Percentiles rank a stretch among this genome's conserved stretches.
Conservation (phyloP, 2,113 vertebrate genomes). For the Zingel zingel region DNA sequence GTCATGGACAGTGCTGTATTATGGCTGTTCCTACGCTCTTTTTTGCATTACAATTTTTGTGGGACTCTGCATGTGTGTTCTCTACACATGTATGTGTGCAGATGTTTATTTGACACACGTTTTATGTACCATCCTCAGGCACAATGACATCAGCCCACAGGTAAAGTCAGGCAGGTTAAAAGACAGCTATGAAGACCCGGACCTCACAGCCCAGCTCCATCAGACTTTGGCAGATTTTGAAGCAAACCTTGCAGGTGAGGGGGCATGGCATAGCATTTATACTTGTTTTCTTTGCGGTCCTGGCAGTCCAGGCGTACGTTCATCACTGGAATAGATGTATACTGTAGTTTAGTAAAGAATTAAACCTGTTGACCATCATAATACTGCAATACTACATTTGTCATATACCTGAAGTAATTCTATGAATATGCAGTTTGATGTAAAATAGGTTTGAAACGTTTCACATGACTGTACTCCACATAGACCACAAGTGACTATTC, state of each 20-base stretch:
- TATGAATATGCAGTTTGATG: neutral
- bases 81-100: conserved; percentile 9
- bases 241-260: conserved; percentile 85
- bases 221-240: conserved; percentile 85
- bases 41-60: conserved; percentile 4
- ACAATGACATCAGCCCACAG: conserved; percentile 42
- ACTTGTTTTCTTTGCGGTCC: neutral
- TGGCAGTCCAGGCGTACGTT: neutral
- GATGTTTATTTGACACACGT: conserved; percentile 13
- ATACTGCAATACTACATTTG: neutral
- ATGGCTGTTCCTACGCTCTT: neutral
- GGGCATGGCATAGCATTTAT: neutral
- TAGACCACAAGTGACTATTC: neutral
- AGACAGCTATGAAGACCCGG: conserved; percentile 67
- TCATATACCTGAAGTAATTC: neutral
- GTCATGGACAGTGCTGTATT: conserved; percentile 5
- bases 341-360: neutral
- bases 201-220: conserved; percentile 79
- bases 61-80: neutral
- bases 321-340: neutral
- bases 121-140: conserved; percentile 39
- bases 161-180: conserved; percentile 51
- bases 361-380: neutral
- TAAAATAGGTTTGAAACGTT: neutral
- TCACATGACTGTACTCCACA: neutral